Evolutionary conservation across 1,140 invertebrate genomes (phyloP).

Genomic region (Lordiphosa clarofinis): DNA sequence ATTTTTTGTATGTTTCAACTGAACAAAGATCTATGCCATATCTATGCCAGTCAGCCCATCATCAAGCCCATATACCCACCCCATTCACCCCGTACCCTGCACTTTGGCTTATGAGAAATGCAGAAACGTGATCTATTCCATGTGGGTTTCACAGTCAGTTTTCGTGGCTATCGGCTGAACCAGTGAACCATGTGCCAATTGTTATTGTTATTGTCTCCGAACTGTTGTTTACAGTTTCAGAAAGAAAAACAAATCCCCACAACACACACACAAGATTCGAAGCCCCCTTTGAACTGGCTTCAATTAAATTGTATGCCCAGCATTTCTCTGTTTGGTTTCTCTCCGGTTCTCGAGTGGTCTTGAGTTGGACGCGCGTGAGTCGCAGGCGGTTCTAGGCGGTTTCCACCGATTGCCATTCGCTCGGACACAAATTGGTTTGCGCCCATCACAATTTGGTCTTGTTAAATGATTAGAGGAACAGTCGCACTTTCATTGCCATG

Average conservation of each 20-base stretch:
- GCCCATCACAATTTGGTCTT: constrained; percentile 36
- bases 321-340: constrained; percentile 31
- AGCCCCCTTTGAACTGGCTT: constrained; percentile 15
- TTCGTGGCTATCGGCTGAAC: constrained; percentile 57
- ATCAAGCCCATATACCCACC: too few relatives aligned
- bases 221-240: constrained; percentile 27
- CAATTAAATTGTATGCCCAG: constrained; percentile 69
- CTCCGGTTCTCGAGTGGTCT: background rate
- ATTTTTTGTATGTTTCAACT: too few relatives aligned
- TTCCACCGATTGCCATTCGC: constrained; percentile 30
- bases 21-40: too few relatives aligned
- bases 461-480: constrained; percentile 36
- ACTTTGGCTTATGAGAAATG: constrained; percentile 43
- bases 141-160: constrained; percentile 30
- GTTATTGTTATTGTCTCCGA: constrained; percentile 23
- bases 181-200: constrained; percentile 14
- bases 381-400: constrained; percentile 51
- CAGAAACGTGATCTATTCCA: constrained; percentile 75
- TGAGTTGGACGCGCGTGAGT: constrained; percentile 6
- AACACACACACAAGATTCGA: background rate
- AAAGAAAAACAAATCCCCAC: background rate
- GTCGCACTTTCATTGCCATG: constrained; percentile 46
- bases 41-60: too few relatives aligned
- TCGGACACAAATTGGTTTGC: constrained; percentile 52
- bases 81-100: too few relatives aligned